Evolutionary conservation across 2,797 vertebrate species (phyloP).

Genomic region (Pseudochromis fuscus): DNA sequence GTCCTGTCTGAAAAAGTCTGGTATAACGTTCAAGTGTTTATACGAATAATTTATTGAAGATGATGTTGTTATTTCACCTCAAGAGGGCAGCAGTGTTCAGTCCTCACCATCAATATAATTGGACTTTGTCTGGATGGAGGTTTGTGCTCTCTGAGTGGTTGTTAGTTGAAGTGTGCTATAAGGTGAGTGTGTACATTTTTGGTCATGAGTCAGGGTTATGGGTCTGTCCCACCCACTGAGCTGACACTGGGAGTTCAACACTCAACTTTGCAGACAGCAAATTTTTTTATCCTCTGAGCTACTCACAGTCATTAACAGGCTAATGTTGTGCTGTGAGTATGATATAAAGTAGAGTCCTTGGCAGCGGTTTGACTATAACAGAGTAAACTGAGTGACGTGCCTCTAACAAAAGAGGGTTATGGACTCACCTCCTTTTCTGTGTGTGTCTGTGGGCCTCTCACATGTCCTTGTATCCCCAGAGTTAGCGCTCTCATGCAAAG

Average conservation of each 20-base stretch:
- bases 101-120: no score
- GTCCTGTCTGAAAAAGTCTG: no score
- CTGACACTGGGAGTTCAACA: conserved; percentile 4
- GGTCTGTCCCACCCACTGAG: neutral
- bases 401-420: conserved; percentile 52
- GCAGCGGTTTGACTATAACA: conserved; percentile 41
- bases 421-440: conserved; percentile 57
- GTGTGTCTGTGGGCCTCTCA: conserved; percentile 47
- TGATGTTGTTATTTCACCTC: no score
- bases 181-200: neutral
- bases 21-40: no score
- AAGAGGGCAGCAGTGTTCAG: no score
- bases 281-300: conserved; percentile 1
- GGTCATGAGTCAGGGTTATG: neutral
- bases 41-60: no score
- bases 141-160: no score
- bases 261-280: neutral
- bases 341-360: conserved; percentile 28
- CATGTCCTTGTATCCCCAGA: conserved; percentile 56
- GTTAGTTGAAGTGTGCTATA: no score
- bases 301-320: conserved; percentile 2
- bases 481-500: conserved; percentile 62
- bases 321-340: conserved; percentile 8
- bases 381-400: conserved; percentile 44
- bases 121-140: no score